A percentile compares a stretch with the other conserved stretches of the same genome.
phyloP scores from a whole-genome alignment of 2,888 invertebrate genomes.

The Nycteola revayana region DNA sequence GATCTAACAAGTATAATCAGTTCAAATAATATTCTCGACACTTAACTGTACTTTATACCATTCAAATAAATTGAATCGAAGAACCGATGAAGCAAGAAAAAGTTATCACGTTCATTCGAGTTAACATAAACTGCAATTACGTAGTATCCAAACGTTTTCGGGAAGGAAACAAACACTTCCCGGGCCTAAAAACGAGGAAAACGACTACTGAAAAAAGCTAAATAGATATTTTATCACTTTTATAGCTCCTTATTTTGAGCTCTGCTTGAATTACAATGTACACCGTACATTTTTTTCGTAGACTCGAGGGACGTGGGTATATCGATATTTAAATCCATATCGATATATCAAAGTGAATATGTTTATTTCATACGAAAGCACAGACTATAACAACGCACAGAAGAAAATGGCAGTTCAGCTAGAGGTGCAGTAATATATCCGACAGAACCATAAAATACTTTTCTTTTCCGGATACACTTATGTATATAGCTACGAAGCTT shows the following conservation, averaged over 20 bases:
- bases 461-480: too few species aligned
- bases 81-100: conserved; percentile 42
- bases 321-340: too few species aligned
- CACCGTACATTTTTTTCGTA: conserved; percentile 43
- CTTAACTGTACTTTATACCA: conserved; percentile 32
- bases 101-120: conserved; percentile 61
- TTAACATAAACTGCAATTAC: conserved; percentile 74
- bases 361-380: too few species aligned
- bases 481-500: too few species aligned
- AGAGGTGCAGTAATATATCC: too few species aligned
- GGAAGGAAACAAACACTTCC: conserved; percentile 63
- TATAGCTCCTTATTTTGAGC: conserved; percentile 71
- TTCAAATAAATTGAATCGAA: conserved; percentile 28
- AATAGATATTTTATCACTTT: conserved; percentile 80
- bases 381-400: too few species aligned
- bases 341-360: too few species aligned
- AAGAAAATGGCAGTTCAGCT: too few species aligned
- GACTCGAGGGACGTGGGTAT: conserved; percentile 3
- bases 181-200: conserved; percentile 45
- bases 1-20: too few species aligned
- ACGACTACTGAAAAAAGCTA: conserved; percentile 60
- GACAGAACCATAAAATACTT: too few species aligned
- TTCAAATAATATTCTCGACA: conserved; percentile 27
- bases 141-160: conserved; percentile 59
- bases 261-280: conserved; percentile 59